A percentile compares a stretch with the other conserved stretches of the same genome.
These are phyloP conservation scores for Ptychoptera contaminata DNA, from an alignment of 2,888 invertebrate genomes.

Conservation along the genomic window DNA sequence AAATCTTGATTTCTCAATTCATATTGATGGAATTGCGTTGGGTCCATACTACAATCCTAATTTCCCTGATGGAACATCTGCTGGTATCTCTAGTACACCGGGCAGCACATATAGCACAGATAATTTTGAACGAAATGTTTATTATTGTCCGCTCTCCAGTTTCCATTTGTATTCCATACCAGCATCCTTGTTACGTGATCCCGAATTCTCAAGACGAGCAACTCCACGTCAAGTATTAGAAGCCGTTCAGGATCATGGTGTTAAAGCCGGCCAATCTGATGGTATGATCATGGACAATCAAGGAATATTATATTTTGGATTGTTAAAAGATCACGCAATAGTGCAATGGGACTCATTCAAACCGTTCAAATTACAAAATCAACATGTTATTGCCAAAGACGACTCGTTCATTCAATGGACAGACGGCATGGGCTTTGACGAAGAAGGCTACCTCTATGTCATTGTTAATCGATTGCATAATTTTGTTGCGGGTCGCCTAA, in stretches of 20 bases:
- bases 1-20: constrained; percentile 38
- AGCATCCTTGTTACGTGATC: constrained; percentile 41
- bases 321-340: constrained; percentile 50
- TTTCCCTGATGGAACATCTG: constrained; percentile 25
- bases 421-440: constrained; percentile 44
- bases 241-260: constrained; percentile 41
- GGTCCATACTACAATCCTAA: constrained; percentile 39
- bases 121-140: constrained; percentile 34
- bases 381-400: constrained; percentile 50
- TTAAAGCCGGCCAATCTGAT: constrained; percentile 50
- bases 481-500: constrained; percentile 44
- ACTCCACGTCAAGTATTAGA: constrained; percentile 18
- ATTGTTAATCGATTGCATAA: constrained; percentile 52
- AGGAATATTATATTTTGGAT: constrained; percentile 52
- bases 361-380: constrained; percentile 37
- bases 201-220: constrained; percentile 28
- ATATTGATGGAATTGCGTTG: constrained; percentile 55
- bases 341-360: constrained; percentile 51
- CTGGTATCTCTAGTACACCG: constrained; percentile 14
- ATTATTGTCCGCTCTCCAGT: constrained; percentile 53
- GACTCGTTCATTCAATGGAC: constrained; percentile 55
- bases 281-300: constrained; percentile 60
- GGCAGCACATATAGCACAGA: constrained; percentile 13
- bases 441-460: constrained; percentile 46
- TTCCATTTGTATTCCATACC: constrained; percentile 48